Evolutionary conservation across 2,113 vertebrate species (phyloP), one percentile per base, ranked within the genome.

Genomic region (Syngnathus floridae): DNA sequence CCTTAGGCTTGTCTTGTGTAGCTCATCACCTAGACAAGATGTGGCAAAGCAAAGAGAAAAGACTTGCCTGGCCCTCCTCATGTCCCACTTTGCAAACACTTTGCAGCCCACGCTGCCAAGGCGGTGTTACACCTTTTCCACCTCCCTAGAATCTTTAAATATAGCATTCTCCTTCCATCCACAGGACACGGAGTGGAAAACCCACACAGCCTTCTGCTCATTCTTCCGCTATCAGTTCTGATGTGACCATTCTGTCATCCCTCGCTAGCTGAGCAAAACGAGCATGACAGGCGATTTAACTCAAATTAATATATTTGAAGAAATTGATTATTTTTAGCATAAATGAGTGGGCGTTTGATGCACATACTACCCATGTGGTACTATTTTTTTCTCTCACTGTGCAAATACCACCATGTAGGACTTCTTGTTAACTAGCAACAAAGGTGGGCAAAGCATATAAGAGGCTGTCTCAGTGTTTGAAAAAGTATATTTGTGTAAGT

Each of bases 41-140:
- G 37, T 16, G 2, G 62, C 26, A 31, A 31, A 31, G 26, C 26
- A 31, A 31, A 31, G 26, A 31, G 26, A 31, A 31, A 31, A 31
- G 26, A 31, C 26, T 31, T 31, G 26, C 26, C 26, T 71, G 37
- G 65, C 35, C 52, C 65, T 72, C 35, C 48, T 48, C 75, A 37
- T 84, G 87, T 75, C 86, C 88, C 83, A 89, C 79, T 90, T 90
- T 86, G 74, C 78, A 78, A 86, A 85, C 66, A 81, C 69, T 78
- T 77, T 73, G 58, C 74, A 71, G 82, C 82, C 73, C 51, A 74
- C 82, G 74, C 81, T 82, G 73, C 58, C 69, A 83, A 83, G 79
- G 82, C 75, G 77, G 76, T 75, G 75, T 76, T 81, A 68, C 77
- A 87, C 84, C 81, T 84, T 72, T 77, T 81, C 76, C 83, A 75